Conservation (phyloP, 2,797 vertebrate genomes). For the Lepus oiostolus region DNA sequence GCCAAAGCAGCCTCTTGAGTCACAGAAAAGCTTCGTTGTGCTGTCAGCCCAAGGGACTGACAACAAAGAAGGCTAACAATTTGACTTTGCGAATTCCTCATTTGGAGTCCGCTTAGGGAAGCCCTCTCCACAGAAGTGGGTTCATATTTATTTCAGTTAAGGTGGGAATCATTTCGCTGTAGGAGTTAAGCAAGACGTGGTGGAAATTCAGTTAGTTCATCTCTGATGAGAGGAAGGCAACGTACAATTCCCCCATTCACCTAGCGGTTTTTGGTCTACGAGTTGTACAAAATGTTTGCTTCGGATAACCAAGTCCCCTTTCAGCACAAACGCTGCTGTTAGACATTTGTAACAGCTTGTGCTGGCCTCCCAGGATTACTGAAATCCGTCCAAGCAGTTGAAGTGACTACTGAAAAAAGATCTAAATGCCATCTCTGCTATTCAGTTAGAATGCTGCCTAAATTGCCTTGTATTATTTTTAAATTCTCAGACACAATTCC, state of each 20-base stretch:
- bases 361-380: conserved; percentile 36
- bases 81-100: conserved; percentile 34
- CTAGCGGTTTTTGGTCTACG: conserved; percentile 29
- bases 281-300: conserved; percentile 62
- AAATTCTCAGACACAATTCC: conserved; percentile 54
- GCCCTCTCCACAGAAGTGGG: background rate
- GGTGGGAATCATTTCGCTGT: conserved; percentile 26
- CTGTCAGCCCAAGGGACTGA: conserved; percentile 31
- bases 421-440: conserved; percentile 13
- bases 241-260: conserved; percentile 58
- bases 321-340: conserved; percentile 12
- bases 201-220: conserved; percentile 60
- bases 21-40: conserved; percentile 52
- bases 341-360: conserved; percentile 34
- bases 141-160: conserved; percentile 40
- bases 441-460: conserved; percentile 10
- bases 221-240: conserved; percentile 16
- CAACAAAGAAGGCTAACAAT: conserved; percentile 40
- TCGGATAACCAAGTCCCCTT: conserved; percentile 45
- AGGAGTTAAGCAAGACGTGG: conserved; percentile 21
- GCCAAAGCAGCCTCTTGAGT: conserved; percentile 19
- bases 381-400: background rate
- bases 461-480: conserved; percentile 58
- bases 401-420: conserved; percentile 20
- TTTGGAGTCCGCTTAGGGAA: background rate